phyloP scores from a whole-genome alignment of 2,113 vertebrate genomes.

The Cebidichthys violaceus region DNA sequence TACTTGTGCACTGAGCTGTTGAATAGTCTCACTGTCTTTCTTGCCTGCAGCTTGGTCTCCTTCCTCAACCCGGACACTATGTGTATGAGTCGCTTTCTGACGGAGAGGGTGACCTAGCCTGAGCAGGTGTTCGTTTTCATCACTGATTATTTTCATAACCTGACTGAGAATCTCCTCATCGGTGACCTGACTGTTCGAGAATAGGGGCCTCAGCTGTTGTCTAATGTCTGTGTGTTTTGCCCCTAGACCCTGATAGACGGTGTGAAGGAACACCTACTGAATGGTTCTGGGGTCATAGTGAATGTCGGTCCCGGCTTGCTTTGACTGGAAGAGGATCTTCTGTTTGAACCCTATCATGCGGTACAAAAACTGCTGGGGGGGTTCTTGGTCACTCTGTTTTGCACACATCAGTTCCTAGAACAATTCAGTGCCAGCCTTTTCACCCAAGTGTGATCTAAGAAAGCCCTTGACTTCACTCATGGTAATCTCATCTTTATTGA shows the following conservation, averaged over 20 bases:
- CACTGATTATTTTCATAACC: conserved; percentile 2
- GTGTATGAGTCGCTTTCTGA: not conserved
- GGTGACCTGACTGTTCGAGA: not conserved
- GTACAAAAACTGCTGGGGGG: conserved; percentile 15
- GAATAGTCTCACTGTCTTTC: not conserved
- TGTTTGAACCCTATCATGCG: not conserved
- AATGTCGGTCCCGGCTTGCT: not conserved
- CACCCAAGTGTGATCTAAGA: conserved; percentile 36
- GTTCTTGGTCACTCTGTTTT: not conserved
- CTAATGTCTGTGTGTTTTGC: not conserved
- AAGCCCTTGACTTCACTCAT: conserved; percentile 46
- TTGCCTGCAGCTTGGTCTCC: not conserved
- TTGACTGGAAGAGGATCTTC: not conserved
- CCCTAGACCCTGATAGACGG: too few relatives aligned
- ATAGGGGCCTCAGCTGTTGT: not conserved
- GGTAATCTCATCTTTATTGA: conserved; percentile 39
- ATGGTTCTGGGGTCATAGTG: too few relatives aligned
- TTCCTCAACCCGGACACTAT: not conserved
- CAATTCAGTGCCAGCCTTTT: conserved; percentile 14
- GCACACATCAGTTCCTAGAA: too few relatives aligned
- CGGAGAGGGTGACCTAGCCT: not conserved
- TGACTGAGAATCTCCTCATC: conserved; percentile 26
- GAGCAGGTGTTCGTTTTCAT: conserved; percentile 2
- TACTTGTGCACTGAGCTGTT: conserved; percentile 12
- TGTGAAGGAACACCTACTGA: too few relatives aligned